These are phyloP conservation scores for Microcaecilia unicolor DNA, from an alignment of 2,797 vertebrate species.

Conservation along the genomic window DNA sequence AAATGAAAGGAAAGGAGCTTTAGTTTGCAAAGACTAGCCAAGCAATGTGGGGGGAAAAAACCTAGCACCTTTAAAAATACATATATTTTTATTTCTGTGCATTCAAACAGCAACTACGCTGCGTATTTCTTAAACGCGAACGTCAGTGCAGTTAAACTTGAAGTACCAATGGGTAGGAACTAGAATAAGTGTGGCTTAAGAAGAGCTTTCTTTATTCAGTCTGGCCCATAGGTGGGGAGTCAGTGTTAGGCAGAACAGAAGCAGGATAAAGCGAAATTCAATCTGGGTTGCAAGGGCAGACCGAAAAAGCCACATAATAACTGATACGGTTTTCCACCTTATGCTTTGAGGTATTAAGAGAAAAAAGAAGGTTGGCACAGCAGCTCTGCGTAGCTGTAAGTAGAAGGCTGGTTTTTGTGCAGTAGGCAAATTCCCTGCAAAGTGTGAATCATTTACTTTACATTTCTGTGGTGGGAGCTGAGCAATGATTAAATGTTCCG, in stretches of 20 bases:
- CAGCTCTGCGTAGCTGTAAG: conserved; percentile 8
- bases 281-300: conserved; percentile 10
- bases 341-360: conserved; percentile 23
- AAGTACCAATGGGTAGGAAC: too few species aligned
- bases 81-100: too few species aligned
- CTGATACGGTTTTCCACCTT: too few species aligned
- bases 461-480: conserved; percentile 17
- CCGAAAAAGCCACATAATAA: too few species aligned
- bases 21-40: too few species aligned
- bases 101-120: too few species aligned
- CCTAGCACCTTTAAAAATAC: too few species aligned
- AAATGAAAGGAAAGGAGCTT: too few species aligned
- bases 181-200: too few species aligned
- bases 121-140: conserved; percentile 2
- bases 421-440: conserved; percentile 24
- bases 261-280: conserved; percentile 18
- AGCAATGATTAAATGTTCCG: conserved; percentile 44
- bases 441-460: conserved; percentile 35
- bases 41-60: too few species aligned
- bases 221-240: too few species aligned
- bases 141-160: conserved; percentile 9
- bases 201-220: too few species aligned
- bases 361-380: conserved; percentile 24
- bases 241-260: conserved; percentile 5
- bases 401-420: conserved; percentile 16